Evolutionary conservation across 2,113 vertebrate genomes (phyloP).

Genomic region (Brachypteracias leptosomus): DNA sequence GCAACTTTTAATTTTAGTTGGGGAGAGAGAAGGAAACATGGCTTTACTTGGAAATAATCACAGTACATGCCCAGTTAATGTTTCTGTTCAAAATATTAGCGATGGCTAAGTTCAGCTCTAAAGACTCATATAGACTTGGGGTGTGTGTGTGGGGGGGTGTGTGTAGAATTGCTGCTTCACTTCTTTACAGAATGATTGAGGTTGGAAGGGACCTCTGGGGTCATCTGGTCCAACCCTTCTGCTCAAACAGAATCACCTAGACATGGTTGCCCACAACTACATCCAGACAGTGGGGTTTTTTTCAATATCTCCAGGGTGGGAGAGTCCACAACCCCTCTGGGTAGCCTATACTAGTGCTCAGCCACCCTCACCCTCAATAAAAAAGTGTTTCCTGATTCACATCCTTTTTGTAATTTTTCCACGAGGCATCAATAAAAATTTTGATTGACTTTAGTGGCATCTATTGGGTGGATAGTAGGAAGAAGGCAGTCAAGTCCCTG

Average conservation of each 20-base stretch:
- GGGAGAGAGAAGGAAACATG: not conserved
- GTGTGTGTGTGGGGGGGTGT: not conserved
- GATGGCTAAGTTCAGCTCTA: not conserved
- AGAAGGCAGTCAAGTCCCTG: not conserved
- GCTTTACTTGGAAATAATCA: not conserved
- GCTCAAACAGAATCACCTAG: not conserved
- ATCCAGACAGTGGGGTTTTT: not conserved
- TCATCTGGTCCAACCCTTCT: not conserved
- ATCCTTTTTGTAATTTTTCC: not conserved
- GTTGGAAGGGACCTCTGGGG: not conserved
- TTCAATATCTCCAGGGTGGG: not conserved
- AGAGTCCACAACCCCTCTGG: not conserved
- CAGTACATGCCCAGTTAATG: accelerated
- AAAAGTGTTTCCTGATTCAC: not conserved
- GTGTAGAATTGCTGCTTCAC: not conserved
- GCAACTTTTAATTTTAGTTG: not conserved
- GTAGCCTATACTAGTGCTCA: not conserved
- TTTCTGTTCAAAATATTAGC: not conserved
- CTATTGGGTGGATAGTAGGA: not conserved
- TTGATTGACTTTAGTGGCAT: not conserved
- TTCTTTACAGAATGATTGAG: not conserved
- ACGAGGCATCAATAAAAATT: not conserved
- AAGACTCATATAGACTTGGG: not conserved
- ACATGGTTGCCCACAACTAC: no score
- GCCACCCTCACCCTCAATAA: not conserved